phyloP scores from a whole-genome alignment of 2,888 invertebrate species.

The Euspilapteryx auroguttella region DNA sequence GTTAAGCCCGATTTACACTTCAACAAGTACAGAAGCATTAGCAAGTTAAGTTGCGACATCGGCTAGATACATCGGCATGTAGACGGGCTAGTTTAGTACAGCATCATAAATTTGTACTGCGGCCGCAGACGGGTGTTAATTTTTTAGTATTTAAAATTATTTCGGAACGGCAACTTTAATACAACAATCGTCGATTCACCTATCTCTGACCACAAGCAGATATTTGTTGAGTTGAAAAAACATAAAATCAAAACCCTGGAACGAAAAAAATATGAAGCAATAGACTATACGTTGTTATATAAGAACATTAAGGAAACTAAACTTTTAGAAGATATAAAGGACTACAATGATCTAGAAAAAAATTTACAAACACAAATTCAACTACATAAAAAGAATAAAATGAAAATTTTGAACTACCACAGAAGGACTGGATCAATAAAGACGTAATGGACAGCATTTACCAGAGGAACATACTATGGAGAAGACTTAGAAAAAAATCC shows the following conservation, averaged over 20 bases:
- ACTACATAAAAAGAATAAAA: slow-evolving; percentile 6
- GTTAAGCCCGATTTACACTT: no score
- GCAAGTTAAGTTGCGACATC: no score
- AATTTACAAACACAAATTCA: background rate
- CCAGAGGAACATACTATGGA: slow-evolving; percentile 10
- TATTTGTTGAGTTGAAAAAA: slow-evolving; percentile 8
- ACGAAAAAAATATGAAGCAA: no score
- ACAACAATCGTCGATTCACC: slow-evolving; percentile 7
- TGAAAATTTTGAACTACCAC: slow-evolving; percentile 9
- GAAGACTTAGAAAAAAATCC: slow-evolving; percentile 5
- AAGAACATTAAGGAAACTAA: background rate
- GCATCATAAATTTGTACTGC: no score
- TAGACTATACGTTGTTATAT: slow-evolving; percentile 8
- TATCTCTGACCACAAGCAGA: slow-evolving; percentile 10
- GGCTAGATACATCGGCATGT: no score
- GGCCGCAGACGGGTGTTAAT: no score
- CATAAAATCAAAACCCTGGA: background rate
- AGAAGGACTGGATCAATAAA: slow-evolving; percentile 12
- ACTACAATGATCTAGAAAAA: background rate
- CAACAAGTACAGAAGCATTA: no score
- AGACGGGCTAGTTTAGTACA: no score
- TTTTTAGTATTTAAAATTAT: no score
- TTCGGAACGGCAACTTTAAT: background rate
- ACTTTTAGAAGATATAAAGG: background rate
- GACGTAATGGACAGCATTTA: slow-evolving; percentile 9